These are phyloP conservation scores for Gastrophryne carolinensis DNA, from an alignment of 2,797 vertebrate genomes.

Conservation along the genomic window DNA sequence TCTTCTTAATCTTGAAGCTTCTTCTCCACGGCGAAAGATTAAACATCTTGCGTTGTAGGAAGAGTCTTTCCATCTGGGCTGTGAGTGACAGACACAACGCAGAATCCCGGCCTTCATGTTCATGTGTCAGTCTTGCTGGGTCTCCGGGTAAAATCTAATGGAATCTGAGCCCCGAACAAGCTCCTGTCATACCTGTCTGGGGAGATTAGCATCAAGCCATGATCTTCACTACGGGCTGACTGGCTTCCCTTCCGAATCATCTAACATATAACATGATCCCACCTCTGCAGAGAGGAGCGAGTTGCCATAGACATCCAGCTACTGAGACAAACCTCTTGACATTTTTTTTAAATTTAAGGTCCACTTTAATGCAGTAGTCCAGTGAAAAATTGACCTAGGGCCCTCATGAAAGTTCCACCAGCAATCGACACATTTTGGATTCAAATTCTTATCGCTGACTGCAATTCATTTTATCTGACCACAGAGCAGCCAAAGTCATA, in stretches of 20 bases:
- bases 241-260: constrained; percentile 30
- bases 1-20: too few relatives aligned
- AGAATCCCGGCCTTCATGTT: background rate
- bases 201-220: constrained; percentile 10
- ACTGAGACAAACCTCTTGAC: too few relatives aligned
- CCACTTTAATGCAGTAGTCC: too few relatives aligned
- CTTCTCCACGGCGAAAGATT: background rate
- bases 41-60: background rate
- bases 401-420: too few relatives aligned
- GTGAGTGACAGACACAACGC: background rate
- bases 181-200: constrained; percentile 21
- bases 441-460: too few relatives aligned
- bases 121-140: constrained; percentile 21
- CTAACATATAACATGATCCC: background rate
- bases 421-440: too few relatives aligned
- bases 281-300: too few relatives aligned
- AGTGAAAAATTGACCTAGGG: too few relatives aligned
- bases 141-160: constrained; percentile 34
- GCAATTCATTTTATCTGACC: too few relatives aligned
- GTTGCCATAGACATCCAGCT: too few relatives aligned
- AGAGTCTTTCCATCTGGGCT: background rate
- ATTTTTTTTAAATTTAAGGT: too few relatives aligned
- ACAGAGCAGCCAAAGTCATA: too few relatives aligned
- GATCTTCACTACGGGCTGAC: background rate
- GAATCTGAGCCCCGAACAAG: constrained; percentile 28